Evolutionary conservation across 2,113 vertebrate genomes (phyloP).

Genomic region (Lampris megalopsis): DNA sequence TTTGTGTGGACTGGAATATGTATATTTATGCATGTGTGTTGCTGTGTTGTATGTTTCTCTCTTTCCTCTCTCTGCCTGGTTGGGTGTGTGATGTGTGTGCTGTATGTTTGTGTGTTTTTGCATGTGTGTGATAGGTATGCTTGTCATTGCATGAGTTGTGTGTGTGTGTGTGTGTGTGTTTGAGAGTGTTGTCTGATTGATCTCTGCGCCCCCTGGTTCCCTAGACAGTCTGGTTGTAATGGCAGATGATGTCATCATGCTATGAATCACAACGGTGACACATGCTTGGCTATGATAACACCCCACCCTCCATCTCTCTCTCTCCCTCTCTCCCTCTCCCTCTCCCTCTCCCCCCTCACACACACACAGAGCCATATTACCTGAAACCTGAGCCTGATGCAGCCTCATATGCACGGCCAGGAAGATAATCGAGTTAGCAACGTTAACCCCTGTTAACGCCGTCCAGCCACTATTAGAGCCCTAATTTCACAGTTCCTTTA

Average conservation of each 20-base stretch:
- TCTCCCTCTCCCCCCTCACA: slow-evolving; percentile 27
- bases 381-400: slow-evolving; percentile 76
- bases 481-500: slow-evolving; percentile 22
- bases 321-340: slow-evolving; percentile 8
- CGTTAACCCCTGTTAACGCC: slow-evolving; percentile 69
- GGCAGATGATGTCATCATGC: slow-evolving; percentile 84
- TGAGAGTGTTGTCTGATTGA: slow-evolving; percentile 35
- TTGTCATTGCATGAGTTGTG: not conserved
- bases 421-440: slow-evolving; percentile 73
- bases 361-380: slow-evolving; percentile 53
- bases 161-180: slow-evolving; percentile 42
- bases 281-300: slow-evolving; percentile 75
- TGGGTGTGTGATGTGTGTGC: not conserved
- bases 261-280: slow-evolving; percentile 80
- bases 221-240: slow-evolving; percentile 80
- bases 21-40: not conserved
- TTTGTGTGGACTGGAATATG: not conserved
- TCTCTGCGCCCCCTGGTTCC: slow-evolving; percentile 69
- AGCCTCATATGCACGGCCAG: slow-evolving; percentile 46
- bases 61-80: slow-evolving; percentile 5
- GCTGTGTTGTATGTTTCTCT: slow-evolving; percentile 6
- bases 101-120: not conserved
- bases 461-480: slow-evolving; percentile 43
- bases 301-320: slow-evolving; percentile 37
- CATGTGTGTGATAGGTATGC: not conserved